Base-by-base conservation (phyloP, 2,797 vertebrate genomes). In the Phrynocephalus vlangalii region DNA sequence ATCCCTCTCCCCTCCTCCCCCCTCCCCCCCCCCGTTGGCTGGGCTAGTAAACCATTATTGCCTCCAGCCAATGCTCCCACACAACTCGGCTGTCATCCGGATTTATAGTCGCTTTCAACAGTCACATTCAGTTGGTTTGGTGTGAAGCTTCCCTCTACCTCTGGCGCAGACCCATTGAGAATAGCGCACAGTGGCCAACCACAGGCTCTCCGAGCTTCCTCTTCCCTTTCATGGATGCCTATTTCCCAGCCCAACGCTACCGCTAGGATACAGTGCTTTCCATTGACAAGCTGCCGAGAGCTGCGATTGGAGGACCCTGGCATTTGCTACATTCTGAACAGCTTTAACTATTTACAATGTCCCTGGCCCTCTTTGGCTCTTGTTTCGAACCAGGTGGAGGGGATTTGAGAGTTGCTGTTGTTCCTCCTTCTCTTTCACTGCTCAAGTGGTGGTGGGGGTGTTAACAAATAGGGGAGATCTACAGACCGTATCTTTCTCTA, bases 101-200 rank as follows among this genome's bases (percentile, higher is more conserved):
- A 88, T 88, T 88, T 85, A 26, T 26, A 84, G 83, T 38, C 77
- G 68, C 78, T 1, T 8, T 85, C 84, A 91, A 84, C 82, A 87
- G 8, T 88, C 86, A 88, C 91, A 90, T 93, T 92, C 76, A 5
- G 5, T 63, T 79, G 63, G 85, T 86, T 92, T 38, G 30, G 79
- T 72, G 44, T 63, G 66, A 44, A 94, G 89, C 92, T 91, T 91
- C 0, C 11, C 83, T 83, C 75, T 56, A 87, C 72, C 86, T 90
- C 38, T 80, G 66, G 81, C 48, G 73, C 66, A 87, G 75, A 92
- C 44, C 82, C 86, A 71, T 72, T 84, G 78, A 83, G 68, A 82
- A 90, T 88, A 86, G 88, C 24, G 68, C 89, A 68, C 75, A 52
- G 3, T 81, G 81, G 86, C 72, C 89, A 70, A 73, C 75, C 0